A percentile compares a stretch with the other conserved stretches of the same genome.
phyloP scores from a whole-genome alignment of 2,113 vertebrate genomes.

The Passer domesticus region DNA sequence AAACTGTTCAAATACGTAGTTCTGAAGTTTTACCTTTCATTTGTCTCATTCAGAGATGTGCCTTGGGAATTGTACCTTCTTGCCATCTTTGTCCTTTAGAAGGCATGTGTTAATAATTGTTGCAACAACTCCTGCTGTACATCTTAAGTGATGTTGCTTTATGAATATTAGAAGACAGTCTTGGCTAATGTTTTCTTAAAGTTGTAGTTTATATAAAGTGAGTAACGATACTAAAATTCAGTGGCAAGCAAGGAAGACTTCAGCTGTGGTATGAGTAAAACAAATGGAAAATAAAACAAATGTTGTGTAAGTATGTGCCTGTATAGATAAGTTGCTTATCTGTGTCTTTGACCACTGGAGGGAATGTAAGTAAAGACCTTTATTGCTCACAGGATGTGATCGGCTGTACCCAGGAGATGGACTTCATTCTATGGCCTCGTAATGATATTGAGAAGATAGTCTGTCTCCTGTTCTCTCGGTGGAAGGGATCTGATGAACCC shows the following conservation, averaged over 20 bases:
- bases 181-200: background rate
- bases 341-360: background rate
- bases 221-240: background rate
- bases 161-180: background rate
- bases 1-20: background rate
- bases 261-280: background rate
- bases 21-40: background rate
- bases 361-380: background rate
- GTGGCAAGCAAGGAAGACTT: background rate
- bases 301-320: background rate
- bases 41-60: background rate
- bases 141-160: background rate
- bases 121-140: background rate
- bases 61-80: background rate
- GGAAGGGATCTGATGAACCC: constrained; percentile 97
- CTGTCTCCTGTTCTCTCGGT: constrained; percentile 98
- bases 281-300: background rate
- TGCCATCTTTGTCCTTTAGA: background rate
- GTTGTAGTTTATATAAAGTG: background rate
- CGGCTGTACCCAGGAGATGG: constrained; percentile 99
- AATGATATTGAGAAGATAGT: constrained; percentile 99
- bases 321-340: background rate
- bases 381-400: constrained; percentile 86
- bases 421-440: constrained; percentile 99
- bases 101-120: background rate